Percentiles rank a stretch among this genome's conserved stretches.
These are phyloP conservation scores for Pangasianodon gigas DNA, from an alignment of 2,113 vertebrate species.

Conservation along the genomic window DNA sequence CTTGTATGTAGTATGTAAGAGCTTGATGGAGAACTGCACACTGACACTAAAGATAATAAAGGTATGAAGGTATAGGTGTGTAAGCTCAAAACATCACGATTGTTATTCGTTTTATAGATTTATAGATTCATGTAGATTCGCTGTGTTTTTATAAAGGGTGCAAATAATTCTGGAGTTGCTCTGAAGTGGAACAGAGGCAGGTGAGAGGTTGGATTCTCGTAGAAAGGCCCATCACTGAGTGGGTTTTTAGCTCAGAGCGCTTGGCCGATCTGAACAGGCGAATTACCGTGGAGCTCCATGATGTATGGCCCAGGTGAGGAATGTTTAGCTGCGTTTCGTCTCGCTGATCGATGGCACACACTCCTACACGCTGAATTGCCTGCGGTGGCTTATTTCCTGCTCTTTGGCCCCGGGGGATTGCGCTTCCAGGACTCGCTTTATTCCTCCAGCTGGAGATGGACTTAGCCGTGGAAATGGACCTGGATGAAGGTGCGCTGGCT, in stretches of 20 bases:
- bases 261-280: slow-evolving; percentile 2
- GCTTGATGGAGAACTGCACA: neutral
- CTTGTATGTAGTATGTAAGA: neutral
- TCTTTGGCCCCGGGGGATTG: neutral
- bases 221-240: neutral
- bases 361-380: neutral
- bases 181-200: neutral
- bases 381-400: neutral
- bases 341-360: neutral
- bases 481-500: neutral
- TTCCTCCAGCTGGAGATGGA: neutral
- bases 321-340: neutral
- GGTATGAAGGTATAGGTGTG: neutral
- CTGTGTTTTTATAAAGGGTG: neutral
- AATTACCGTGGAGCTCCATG: neutral
- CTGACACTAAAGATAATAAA: neutral
- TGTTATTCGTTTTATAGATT: neutral
- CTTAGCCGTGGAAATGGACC: neutral
- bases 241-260: neutral
- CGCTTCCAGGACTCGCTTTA: neutral
- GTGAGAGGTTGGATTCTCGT: neutral
- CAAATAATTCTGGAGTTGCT: neutral
- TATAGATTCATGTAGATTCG: neutral
- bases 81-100: neutral
- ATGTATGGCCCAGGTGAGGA: neutral